A percentile compares a stretch with the other conserved stretches of the same genome.
Evolutionary conservation across 2,888 invertebrate genomes (phyloP).

Genomic region (Tachina fera): DNA sequence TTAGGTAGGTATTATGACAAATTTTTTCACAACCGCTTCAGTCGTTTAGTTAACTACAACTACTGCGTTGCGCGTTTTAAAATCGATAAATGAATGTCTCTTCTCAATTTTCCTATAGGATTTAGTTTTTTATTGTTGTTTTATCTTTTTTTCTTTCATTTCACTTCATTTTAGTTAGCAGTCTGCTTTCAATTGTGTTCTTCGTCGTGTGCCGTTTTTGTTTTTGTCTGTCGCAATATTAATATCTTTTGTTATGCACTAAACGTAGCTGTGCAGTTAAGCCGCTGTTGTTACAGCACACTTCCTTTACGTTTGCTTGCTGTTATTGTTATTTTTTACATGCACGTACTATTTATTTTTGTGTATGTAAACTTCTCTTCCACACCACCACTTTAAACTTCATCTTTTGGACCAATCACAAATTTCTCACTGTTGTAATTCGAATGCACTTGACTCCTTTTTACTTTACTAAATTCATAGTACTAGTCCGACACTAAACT

Average conservation of each 20-base stretch:
- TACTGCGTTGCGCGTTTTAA: slow-evolving; percentile 66
- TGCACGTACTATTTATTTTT: slow-evolving; percentile 4
- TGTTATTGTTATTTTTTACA: slow-evolving; percentile 28
- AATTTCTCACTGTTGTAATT: slow-evolving; percentile 22
- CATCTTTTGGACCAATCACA: slow-evolving; percentile 24
- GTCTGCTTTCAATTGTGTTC: slow-evolving; percentile 28
- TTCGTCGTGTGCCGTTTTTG: slow-evolving; percentile 30
- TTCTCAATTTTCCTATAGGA: slow-evolving; percentile 57
- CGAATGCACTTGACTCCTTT: slow-evolving; percentile 26
- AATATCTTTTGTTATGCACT: slow-evolving; percentile 55
- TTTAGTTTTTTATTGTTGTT: slow-evolving; percentile 40
- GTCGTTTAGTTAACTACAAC: slow-evolving; percentile 56
- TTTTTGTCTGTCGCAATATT: slow-evolving; percentile 37
- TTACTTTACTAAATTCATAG: neutral
- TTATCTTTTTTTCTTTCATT: slow-evolving; percentile 38
- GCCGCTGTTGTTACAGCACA: slow-evolving; percentile 46
- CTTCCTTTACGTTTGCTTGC: slow-evolving; percentile 54
- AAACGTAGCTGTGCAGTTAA: slow-evolving; percentile 21
- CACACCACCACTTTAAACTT: slow-evolving; percentile 41
- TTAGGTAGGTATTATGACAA: slow-evolving; percentile 17
- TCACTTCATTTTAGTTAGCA: slow-evolving; percentile 30
- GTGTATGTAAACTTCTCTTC: slow-evolving; percentile 13
- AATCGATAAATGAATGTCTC: slow-evolving; percentile 66
- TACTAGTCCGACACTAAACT: too few relatives aligned
- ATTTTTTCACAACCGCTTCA: slow-evolving; percentile 64